Evolutionary conservation across 2,888 invertebrate genomes (phyloP).

Genomic region (Diogma glabrata): DNA sequence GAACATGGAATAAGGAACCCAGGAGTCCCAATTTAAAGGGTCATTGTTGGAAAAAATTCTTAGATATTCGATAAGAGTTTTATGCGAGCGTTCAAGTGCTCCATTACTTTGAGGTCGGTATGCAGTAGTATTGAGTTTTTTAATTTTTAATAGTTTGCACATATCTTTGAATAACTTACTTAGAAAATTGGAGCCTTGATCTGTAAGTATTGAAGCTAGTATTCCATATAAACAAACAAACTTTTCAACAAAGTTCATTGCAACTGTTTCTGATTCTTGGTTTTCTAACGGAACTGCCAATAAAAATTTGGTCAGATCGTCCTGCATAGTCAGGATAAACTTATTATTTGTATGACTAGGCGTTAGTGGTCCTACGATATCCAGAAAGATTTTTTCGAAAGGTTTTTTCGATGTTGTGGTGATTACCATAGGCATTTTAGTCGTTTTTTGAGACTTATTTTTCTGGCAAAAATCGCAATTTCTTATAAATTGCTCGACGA

Average conservation of each 20-base stretch:
- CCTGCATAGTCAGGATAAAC: slow-evolving; percentile 25
- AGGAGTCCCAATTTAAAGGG: slow-evolving; percentile 26
- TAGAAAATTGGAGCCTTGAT: slow-evolving; percentile 6
- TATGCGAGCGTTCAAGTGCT: slow-evolving; percentile 25
- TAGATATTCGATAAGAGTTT: slow-evolving; percentile 24
- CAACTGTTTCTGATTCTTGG: slow-evolving; percentile 24
- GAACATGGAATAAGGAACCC: slow-evolving; percentile 24
- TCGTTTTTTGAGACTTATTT: too few species aligned
- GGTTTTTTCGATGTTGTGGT: too few species aligned
- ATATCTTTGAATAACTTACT: neutral
- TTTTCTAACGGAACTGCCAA: slow-evolving; percentile 24
- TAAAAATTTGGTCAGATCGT: slow-evolving; percentile 27
- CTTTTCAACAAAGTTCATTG: slow-evolving; percentile 15
- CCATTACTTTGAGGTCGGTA: slow-evolving; percentile 27
- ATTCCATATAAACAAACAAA: neutral
- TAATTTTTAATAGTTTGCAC: slow-evolving; percentile 23
- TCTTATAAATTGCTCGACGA: too few species aligned
- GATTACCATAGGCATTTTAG: too few species aligned
- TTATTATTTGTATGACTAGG: neutral
- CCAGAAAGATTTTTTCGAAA: slow-evolving; percentile 1
- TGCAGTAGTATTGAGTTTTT: slow-evolving; percentile 23
- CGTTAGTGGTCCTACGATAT: neutral
- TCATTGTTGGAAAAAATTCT: slow-evolving; percentile 22
- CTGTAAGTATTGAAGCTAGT: neutral
- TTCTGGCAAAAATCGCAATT: too few species aligned